Evolutionary conservation across 2,888 invertebrate genomes (phyloP).

Genomic region (Apamea crenata): DNA sequence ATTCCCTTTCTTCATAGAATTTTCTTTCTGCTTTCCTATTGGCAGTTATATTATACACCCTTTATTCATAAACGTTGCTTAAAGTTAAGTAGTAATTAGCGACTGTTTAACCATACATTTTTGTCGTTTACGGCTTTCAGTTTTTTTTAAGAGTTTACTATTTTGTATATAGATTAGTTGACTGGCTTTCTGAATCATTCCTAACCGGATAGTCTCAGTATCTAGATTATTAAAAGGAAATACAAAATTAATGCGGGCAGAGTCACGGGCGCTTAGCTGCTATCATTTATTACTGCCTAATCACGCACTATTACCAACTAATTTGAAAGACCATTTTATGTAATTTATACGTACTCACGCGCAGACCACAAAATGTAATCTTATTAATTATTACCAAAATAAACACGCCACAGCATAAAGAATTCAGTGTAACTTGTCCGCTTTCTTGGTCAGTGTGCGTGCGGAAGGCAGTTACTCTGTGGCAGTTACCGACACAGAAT

Average conservation of each 20-base stretch:
- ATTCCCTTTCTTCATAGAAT: background rate
- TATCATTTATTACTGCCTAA: constrained; percentile 32
- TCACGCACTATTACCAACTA: constrained; percentile 43
- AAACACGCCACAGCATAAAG: constrained; percentile 72
- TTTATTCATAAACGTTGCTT: too few species aligned
- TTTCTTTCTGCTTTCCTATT: background rate
- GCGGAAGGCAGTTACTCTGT: constrained; percentile 69
- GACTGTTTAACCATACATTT: background rate
- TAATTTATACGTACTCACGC: constrained; percentile 40
- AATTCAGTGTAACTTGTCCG: constrained; percentile 67
- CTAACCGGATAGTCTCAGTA: background rate
- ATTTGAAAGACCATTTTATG: constrained; percentile 50
- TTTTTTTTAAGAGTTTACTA: background rate
- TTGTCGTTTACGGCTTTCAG: background rate
- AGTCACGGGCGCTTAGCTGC: background rate
- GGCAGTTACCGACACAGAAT: constrained; percentile 70
- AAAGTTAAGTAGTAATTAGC: too few species aligned
- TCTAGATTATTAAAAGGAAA: background rate
- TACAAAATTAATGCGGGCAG: background rate
- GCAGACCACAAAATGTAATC: constrained; percentile 50
- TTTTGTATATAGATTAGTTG: background rate
- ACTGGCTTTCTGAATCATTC: background rate
- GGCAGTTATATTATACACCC: too few species aligned
- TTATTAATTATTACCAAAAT: constrained; percentile 73
- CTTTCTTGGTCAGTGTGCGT: constrained; percentile 69